A percentile compares a stretch with the other conserved stretches of the same genome.
These are phyloP conservation scores for Gerosis bhagava DNA, from an alignment of 2,888 invertebrate genomes.

Conservation along the genomic window DNA sequence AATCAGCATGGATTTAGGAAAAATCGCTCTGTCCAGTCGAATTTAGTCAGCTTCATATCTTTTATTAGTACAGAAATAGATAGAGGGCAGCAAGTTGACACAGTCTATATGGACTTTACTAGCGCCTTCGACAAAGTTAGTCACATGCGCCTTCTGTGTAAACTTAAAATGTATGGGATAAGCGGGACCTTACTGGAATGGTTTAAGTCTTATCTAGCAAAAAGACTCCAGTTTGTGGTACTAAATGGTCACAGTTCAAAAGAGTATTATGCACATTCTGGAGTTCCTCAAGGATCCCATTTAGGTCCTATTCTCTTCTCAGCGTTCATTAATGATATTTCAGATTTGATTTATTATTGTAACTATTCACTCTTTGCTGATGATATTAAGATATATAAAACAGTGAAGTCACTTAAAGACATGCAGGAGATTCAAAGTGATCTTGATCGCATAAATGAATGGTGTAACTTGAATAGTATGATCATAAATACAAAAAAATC, in stretches of 20 bases:
- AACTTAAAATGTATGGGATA: slow-evolving; percentile 26
- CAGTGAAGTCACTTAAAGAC: slow-evolving; percentile 8
- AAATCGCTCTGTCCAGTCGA: not conserved
- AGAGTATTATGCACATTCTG: slow-evolving; percentile 18
- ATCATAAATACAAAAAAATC: slow-evolving; percentile 24
- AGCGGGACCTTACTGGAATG: slow-evolving; percentile 19
- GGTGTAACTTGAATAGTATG: slow-evolving; percentile 30
- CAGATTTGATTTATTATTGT: slow-evolving; percentile 6
- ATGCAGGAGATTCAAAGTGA: slow-evolving; percentile 17
- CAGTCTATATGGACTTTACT: slow-evolving; percentile 20
- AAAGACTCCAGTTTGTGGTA: slow-evolving; percentile 21
- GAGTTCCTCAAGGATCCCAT: slow-evolving; percentile 31
- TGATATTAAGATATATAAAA: slow-evolving; percentile 29
- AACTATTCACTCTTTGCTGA: slow-evolving; percentile 29
- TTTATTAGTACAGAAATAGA: slow-evolving; percentile 4
- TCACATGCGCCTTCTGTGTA: slow-evolving; percentile 7
- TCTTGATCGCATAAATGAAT: slow-evolving; percentile 18
- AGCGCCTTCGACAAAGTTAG: slow-evolving; percentile 27
- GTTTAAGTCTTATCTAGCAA: slow-evolving; percentile 23
- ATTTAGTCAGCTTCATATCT: not conserved
- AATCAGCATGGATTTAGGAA: not conserved
- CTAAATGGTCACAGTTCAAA: slow-evolving; percentile 25
- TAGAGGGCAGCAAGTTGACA: slow-evolving; percentile 11
- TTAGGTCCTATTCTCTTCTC: slow-evolving; percentile 28
- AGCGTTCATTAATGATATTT: slow-evolving; percentile 26